Evolutionary conservation across 1,140 invertebrate genomes (phyloP), one percentile per base, ranked within the genome.

Genomic region (Notospermus geniculatus): DNA sequence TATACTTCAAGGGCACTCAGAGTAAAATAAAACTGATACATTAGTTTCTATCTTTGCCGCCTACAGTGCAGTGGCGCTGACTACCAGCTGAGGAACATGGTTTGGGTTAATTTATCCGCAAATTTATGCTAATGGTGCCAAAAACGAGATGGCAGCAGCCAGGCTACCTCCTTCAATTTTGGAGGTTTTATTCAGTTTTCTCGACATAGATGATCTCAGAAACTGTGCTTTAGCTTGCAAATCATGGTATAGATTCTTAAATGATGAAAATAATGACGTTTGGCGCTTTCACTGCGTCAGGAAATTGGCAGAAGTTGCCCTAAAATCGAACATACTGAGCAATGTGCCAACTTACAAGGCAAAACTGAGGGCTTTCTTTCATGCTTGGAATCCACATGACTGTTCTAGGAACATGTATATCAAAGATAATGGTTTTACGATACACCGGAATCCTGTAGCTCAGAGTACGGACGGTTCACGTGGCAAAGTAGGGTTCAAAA

Each of bases 391-490:
- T 83, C 92, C 94, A 1, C 90, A 92, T 78, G 96, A 99, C 78
- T 97, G 93, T 78, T 98, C 95, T 23, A 87, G 92, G 74, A 97
- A 99, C 84, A 91, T 98, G 78, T 98, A 94, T 78, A 90, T 98
- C 56, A 97, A 97, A 85, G 87, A 92, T 23, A 97, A 97, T 84
- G 95, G 93, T 56, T 98, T 98, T 78, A 98, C 95, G 7, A 83
- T 98, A 67, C 95, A 98, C 84, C 87, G 93, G 83, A 98, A 98
- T 83, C 96, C 97, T 32, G 92, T 98, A 28, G 96, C 97, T 29
- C 97, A 98, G 83, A 97, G 93, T 83, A 98, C 97, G 58, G 97
- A 99, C 84, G 95, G 92, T 30, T 91, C 94, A 57, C 86, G 95
- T 76, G 91, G 91, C 15, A 97, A 97, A 86, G 91, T 97, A 72